Base-by-base conservation (phyloP, 2,113 vertebrate species). In the Notiomystis cincta region DNA sequence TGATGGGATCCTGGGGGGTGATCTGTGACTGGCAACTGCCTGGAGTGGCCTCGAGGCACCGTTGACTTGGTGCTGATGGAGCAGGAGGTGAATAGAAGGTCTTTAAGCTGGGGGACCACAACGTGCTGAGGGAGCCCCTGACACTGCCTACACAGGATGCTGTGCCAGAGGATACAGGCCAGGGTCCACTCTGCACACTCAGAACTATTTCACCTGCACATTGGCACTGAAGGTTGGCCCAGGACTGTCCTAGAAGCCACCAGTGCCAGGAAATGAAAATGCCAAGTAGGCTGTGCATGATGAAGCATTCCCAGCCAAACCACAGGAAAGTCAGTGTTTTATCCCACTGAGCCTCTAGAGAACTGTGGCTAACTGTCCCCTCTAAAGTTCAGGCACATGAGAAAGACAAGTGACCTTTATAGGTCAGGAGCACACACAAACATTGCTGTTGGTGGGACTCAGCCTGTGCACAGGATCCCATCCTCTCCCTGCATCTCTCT, bases 31-130 rank as follows among this genome's bases (percentile, higher is more conserved):
- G 18, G 25, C 24, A 33, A 0, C 66, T 87, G 72, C 67, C 35
- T 14, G 9, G 21, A 31, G 20, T 22, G 8, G 27, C 48, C 61
- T 54, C 0, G 0, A 27, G 50, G 38, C 11, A 13, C 48, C 1
- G 3, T 1, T 62, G 27, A 2, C 57, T 18, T 45, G 35, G 40
- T 83, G 67, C 62, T 57, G 13, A 8, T 45, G 45, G 60, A 33
- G 25, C 72, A n/a, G 82, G 72, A 61, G 45, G 56, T 56, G 45
- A 25, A 16, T 6, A 22, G 73, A 15, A 40, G 53, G 30, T n/a
- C 44, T 57, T 75, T 22, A 40, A 60, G 20, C 33, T 67, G 58
- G 53, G 21, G 35, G 42, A 33, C 11, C 10, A 16, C 31, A 54
- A 1, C 1, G 0, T 51, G 71, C 47, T 56, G 81, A 60, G 71